A percentile compares a stretch with the other conserved stretches of the same genome.
These are phyloP conservation scores for Sipha flava DNA, from an alignment of 1,140 invertebrate species.

Conservation along the genomic window DNA sequence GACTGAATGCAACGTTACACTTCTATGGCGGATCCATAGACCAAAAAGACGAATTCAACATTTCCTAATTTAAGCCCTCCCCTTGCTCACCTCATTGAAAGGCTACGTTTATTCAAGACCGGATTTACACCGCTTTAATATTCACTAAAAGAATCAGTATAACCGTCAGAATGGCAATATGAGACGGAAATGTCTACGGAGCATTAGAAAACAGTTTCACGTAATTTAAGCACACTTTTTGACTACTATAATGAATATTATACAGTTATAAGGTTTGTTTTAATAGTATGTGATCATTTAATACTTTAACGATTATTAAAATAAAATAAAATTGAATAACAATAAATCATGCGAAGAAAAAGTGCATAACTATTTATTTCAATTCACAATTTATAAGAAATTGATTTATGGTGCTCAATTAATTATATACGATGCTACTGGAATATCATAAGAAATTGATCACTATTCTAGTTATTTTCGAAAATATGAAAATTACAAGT, in stretches of 20 bases:
- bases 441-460: too few species aligned
- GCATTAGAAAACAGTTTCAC: not conserved
- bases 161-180: slow-evolving; percentile 13
- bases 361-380: too few species aligned
- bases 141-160: slow-evolving; percentile 21
- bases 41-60: slow-evolving; percentile 6
- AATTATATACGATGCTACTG: too few species aligned
- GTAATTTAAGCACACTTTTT: slow-evolving; percentile 2
- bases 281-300: not conserved
- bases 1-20: slow-evolving; percentile 19
- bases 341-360: not conserved
- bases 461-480: too few species aligned
- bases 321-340: not conserved
- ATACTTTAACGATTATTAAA: too few species aligned
- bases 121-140: not conserved
- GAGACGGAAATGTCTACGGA: not conserved
- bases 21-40: not conserved
- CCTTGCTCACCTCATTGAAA: not conserved
- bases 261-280: slow-evolving; percentile 8
- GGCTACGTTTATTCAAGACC: not conserved
- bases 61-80: not conserved
- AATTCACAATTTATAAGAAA: not conserved
- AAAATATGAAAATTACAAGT: too few species aligned
- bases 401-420: too few species aligned
- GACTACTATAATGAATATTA: not conserved